Evolutionary conservation across 1,140 invertebrate genomes (phyloP).

Genomic region (Calycopis cecrops): DNA sequence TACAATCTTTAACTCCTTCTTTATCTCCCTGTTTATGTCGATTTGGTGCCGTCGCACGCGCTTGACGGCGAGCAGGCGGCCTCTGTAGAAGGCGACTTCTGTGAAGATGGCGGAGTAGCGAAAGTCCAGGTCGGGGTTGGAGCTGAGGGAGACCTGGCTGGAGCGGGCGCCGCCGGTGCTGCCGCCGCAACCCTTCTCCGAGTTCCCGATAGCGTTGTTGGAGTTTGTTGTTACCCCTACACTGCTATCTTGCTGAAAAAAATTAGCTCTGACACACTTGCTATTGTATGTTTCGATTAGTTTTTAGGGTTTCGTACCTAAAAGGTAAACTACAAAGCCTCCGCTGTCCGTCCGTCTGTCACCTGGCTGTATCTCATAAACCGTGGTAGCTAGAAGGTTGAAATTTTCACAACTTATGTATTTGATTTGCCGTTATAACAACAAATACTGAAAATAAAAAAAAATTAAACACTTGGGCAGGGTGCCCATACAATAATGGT

Average conservation of each 20-base stretch:
- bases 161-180: conserved; percentile 81
- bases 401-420: too few relatives aligned
- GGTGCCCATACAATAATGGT: too few relatives aligned
- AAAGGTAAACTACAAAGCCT: too few relatives aligned
- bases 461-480: too few relatives aligned
- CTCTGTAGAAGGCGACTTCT: conserved; percentile 91
- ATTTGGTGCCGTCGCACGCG: conserved; percentile 89
- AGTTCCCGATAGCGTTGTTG: conserved; percentile 34
- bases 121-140: conserved; percentile 89
- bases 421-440: too few relatives aligned
- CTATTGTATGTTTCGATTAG: neutral
- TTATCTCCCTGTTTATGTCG: conserved; percentile 93
- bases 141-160: conserved; percentile 90
- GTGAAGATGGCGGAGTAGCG: conserved; percentile 92
- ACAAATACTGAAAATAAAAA: too few relatives aligned
- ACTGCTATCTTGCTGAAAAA: conserved; percentile 72
- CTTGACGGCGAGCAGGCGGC: conserved; percentile 89
- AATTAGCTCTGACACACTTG: conserved; percentile 66
- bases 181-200: conserved; percentile 45
- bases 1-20: conserved; percentile 96
- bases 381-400: too few relatives aligned
- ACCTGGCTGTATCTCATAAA: too few relatives aligned
- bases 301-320: neutral
- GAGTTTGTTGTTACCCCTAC: conserved; percentile 42
- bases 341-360: too few relatives aligned